Evolutionary conservation across 2,888 invertebrate genomes (phyloP).

Genomic region (Ophonus ardosiacus): DNA sequence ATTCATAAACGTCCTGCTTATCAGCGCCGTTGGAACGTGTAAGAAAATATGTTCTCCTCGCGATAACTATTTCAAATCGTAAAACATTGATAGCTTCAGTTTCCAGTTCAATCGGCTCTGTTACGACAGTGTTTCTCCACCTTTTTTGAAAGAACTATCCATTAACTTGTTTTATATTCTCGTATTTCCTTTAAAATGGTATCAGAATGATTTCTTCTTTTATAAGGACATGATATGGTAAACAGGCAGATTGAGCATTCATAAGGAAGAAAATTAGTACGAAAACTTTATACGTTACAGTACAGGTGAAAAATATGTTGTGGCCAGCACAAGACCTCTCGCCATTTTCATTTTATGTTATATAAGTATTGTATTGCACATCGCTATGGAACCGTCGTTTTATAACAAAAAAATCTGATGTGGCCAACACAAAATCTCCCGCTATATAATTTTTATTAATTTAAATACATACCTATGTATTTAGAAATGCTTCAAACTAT

Average conservation of each 20-base stretch:
- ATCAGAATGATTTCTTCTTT: background rate
- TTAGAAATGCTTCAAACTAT: no score
- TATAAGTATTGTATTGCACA: no score
- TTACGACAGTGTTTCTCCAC: background rate
- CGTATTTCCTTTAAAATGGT: background rate
- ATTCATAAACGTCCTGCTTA: conserved; percentile 29
- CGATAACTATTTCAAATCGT: conserved; percentile 7
- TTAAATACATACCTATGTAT: no score
- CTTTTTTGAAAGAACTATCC: background rate
- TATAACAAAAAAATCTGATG: no score
- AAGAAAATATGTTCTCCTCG: conserved; percentile 10
- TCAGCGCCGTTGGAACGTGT: conserved; percentile 8
- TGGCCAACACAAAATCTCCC: no score
- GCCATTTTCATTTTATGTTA: no score
- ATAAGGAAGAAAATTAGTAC: background rate
- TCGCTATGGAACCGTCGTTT: no score
- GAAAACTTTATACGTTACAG: no score
- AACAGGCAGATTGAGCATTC: background rate
- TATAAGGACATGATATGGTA: background rate
- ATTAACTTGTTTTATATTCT: background rate
- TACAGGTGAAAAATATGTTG: no score
- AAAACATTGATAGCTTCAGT: conserved; percentile 8
- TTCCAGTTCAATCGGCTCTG: background rate
- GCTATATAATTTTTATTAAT: no score
- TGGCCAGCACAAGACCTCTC: no score